Evolutionary conservation across 64 coral and sea anemone species (phyloP).

Genomic region (Montipora efflorescens): DNA sequence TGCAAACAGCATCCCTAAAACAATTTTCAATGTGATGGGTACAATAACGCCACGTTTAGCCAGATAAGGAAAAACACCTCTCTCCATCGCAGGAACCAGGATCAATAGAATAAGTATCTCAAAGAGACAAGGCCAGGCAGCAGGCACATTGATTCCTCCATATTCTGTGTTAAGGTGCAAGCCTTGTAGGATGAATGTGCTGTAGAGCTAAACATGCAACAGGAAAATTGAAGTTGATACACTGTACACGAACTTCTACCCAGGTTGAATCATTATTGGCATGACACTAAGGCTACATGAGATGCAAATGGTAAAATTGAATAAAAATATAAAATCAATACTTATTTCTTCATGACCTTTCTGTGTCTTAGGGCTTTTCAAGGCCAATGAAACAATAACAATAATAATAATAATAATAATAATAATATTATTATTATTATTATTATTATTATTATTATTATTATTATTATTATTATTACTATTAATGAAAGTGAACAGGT

Average conservation of each 20-base stretch:
- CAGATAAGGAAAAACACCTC: constrained; percentile 22
- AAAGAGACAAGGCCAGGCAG: constrained; percentile 62
- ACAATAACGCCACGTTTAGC: constrained; percentile 31
- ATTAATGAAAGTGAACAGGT: no score
- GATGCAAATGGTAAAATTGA: not conserved
- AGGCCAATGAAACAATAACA: no score
- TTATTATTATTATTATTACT: no score
- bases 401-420: no score
- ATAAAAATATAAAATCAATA: no score
- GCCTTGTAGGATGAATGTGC: constrained; percentile 74
- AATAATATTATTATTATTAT: no score
- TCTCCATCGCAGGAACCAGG: constrained; percentile 62
- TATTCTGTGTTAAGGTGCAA: constrained; percentile 62
- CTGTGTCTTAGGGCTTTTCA: no score
- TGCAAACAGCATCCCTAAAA: constrained; percentile 60
- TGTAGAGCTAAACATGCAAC: constrained; percentile 50
- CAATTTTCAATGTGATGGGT: constrained; percentile 33
- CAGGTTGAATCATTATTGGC: no score
- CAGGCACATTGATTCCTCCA: constrained; percentile 38
- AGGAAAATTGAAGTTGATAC: not conserved
- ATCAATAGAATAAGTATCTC: constrained; percentile 64
- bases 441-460: no score
- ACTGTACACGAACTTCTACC: no score
- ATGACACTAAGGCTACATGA: not conserved
- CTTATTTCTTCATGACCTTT: no score